Conservation (phyloP, 2,113 vertebrate species). For the Megaleporinus macrocephalus region DNA sequence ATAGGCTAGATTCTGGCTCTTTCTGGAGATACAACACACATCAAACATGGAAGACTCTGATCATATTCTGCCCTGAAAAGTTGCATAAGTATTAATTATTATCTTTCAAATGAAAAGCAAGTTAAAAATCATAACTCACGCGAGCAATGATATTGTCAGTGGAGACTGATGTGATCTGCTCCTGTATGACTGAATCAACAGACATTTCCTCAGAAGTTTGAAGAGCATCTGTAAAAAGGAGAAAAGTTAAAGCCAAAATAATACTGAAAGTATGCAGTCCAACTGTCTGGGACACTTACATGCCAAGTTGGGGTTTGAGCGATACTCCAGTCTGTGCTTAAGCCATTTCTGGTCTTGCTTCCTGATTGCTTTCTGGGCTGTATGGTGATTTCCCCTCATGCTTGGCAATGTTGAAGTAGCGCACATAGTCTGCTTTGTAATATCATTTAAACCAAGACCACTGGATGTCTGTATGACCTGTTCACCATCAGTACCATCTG, state of each 20-base stretch:
- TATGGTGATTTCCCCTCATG: constrained; percentile 75
- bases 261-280: not conserved
- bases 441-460: constrained; percentile 62
- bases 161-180: constrained; percentile 82
- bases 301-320: constrained; percentile 90
- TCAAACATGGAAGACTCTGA: not conserved
- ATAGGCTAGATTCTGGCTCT: constrained; percentile 70
- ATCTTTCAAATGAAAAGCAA: not conserved
- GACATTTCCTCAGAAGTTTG: constrained; percentile 79
- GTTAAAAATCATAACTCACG: constrained; percentile 70
- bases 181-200: constrained; percentile 68
- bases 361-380: constrained; percentile 71
- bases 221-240: constrained; percentile 72
- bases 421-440: constrained; percentile 77
- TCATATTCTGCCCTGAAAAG: not conserved
- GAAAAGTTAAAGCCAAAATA: not conserved
- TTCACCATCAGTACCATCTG: not conserved
- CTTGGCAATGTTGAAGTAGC: constrained; percentile 78
- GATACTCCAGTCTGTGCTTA: constrained; percentile 86
- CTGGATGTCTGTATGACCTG: constrained; percentile 57
- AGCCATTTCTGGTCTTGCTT: constrained; percentile 80
- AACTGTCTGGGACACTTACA: constrained; percentile 71
- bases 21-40: constrained; percentile 68
- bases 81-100: not conserved
- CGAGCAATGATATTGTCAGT: constrained; percentile 85